Percentiles rank a stretch among this genome's conserved stretches.
phyloP scores from a whole-genome alignment of 2,113 vertebrate species.

The Malurus cyaneus region DNA sequence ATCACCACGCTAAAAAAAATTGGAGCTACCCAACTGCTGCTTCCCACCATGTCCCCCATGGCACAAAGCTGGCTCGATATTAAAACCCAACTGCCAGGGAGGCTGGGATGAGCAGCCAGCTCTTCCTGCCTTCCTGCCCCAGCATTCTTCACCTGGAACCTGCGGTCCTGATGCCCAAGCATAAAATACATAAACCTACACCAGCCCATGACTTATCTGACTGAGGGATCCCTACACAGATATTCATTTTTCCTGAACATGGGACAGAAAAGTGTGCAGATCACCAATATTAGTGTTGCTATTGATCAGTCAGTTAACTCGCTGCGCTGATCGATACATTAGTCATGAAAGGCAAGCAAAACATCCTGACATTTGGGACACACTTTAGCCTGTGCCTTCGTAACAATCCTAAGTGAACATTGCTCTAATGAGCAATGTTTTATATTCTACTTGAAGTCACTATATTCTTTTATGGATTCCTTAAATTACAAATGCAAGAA shows the following conservation, averaged over 20 bases:
- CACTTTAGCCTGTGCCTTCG: not conserved
- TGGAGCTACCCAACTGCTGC: not conserved
- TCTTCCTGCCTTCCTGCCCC: not conserved
- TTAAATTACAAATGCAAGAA: not conserved
- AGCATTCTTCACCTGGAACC: fast-evolving
- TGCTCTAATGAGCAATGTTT: not conserved
- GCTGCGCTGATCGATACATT: not conserved
- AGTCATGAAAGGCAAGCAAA: constrained; percentile 1
- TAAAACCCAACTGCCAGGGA: not conserved
- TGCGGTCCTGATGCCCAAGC: fast-evolving
- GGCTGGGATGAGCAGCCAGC: not conserved
- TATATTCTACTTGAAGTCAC: not conserved
- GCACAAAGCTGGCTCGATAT: not conserved
- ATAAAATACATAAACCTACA: not conserved
- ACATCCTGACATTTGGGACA: not conserved
- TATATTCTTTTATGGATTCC: not conserved
- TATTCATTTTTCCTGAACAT: not conserved
- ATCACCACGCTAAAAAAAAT: not conserved
- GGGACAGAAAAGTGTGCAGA: not conserved
- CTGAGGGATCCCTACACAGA: not conserved
- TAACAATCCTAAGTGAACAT: not conserved
- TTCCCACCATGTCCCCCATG: not conserved
- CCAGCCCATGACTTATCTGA: not conserved
- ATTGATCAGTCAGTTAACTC: constrained; percentile 12
- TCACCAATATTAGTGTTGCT: not conserved